These are phyloP conservation scores for Triplophysa siluroides DNA, from an alignment of 2,113 vertebrate genomes.

Conservation along the genomic window DNA sequence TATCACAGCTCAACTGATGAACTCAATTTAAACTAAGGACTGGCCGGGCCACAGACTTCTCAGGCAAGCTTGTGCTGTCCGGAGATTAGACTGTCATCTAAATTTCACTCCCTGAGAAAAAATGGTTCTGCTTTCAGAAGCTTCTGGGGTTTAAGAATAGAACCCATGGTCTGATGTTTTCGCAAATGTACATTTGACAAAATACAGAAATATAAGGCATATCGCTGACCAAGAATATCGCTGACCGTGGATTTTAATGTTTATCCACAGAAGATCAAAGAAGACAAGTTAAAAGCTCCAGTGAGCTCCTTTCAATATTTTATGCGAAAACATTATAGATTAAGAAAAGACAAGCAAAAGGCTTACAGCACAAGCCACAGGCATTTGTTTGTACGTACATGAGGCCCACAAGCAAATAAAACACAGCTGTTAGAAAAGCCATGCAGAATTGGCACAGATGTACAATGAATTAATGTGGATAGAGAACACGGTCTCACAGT, in stretches of 20 bases:
- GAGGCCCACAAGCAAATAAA: constrained; percentile 18
- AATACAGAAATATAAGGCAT: background rate
- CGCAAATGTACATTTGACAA: background rate
- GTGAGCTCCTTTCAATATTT: background rate
- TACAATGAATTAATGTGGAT: constrained; percentile 26
- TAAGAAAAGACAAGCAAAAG: constrained; percentile 1
- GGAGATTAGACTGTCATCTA: constrained; percentile 51
- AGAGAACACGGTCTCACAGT: background rate
- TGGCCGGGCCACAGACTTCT: constrained; percentile 45
- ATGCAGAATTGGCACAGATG: background rate
- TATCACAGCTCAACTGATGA: constrained; percentile 57
- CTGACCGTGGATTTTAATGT: background rate
- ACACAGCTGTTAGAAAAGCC: constrained; percentile 32
- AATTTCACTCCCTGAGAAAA: constrained; percentile 46
- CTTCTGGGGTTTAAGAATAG: constrained; percentile 4
- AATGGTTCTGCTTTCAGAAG: constrained; percentile 23
- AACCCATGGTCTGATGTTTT: background rate
- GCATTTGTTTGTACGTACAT: background rate
- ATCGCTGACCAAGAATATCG: background rate
- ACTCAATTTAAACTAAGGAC: constrained; percentile 59
- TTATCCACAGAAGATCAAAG: background rate
- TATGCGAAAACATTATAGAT: background rate
- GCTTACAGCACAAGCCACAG: background rate
- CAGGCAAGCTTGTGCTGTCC: constrained; percentile 37
- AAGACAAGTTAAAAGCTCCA: background rate